phyloP scores from a whole-genome alignment of 2,888 invertebrate species.

The Brachycybe producta region DNA sequence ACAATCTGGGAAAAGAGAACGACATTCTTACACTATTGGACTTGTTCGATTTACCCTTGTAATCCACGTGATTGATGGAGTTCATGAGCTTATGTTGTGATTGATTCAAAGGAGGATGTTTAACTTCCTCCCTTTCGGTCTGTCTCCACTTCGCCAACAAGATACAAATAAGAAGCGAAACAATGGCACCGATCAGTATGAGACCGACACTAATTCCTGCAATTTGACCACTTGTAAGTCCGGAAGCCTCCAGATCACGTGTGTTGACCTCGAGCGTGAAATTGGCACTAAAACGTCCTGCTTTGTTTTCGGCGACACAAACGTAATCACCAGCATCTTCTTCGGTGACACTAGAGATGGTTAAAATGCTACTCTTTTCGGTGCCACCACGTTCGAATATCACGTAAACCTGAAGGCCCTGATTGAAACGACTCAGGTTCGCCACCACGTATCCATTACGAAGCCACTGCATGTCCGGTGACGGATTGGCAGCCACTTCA shows the following conservation, averaged over 20 bases:
- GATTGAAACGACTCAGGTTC: slow-evolving; percentile 38
- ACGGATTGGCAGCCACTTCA: slow-evolving; percentile 63
- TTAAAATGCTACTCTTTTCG: slow-evolving; percentile 15
- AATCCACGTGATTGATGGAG: slow-evolving; percentile 11
- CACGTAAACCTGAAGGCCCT: slow-evolving; percentile 18
- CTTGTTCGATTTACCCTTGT: slow-evolving; percentile 2
- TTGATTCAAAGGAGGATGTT: slow-evolving; percentile 13
- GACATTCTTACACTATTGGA: slow-evolving; percentile 3
- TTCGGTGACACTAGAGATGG: slow-evolving; percentile 13
- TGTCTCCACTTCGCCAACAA: slow-evolving; percentile 18
- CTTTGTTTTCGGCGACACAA: slow-evolving; percentile 18
- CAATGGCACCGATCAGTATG: slow-evolving; percentile 15
- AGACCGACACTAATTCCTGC: slow-evolving; percentile 20
- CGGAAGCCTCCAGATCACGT: slow-evolving; percentile 12
- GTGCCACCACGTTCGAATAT: slow-evolving; percentile 18
- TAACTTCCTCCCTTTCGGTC: neutral
- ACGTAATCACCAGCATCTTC: slow-evolving; percentile 18
- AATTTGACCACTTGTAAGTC: slow-evolving; percentile 17
- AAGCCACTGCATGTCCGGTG: slow-evolving; percentile 71
- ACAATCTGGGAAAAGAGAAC: slow-evolving; percentile 4
- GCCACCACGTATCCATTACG: slow-evolving; percentile 65
- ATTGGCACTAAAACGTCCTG: slow-evolving; percentile 15
- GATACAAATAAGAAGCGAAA: slow-evolving; percentile 18
- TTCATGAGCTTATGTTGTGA: slow-evolving; percentile 11
- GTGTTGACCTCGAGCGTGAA: slow-evolving; percentile 15